Evolutionary conservation across 2,113 vertebrate genomes (phyloP).

Genomic region (Orycteropus afer): DNA sequence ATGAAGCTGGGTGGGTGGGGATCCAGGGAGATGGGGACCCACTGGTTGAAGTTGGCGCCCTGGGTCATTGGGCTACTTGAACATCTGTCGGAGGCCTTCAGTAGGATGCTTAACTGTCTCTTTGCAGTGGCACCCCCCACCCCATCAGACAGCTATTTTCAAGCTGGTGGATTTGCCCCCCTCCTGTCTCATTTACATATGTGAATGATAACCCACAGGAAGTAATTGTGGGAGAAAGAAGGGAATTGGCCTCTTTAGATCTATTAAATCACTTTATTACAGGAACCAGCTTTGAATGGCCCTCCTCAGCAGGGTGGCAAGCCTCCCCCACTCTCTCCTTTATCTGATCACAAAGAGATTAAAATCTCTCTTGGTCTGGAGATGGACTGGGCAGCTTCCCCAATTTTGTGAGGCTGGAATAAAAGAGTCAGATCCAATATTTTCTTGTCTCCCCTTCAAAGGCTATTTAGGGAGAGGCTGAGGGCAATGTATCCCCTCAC

Average conservation of each 20-base stretch:
- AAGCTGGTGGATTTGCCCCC: conserved; percentile 66
- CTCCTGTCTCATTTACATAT: conserved; percentile 86
- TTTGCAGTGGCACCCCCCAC: background rate
- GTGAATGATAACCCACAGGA: conserved; percentile 91
- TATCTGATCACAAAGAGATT: conserved; percentile 90
- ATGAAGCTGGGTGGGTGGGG: background rate
- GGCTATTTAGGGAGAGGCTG: background rate
- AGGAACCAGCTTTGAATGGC: conserved; percentile 90
- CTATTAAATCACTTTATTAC: conserved; percentile 92
- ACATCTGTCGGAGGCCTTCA: background rate
- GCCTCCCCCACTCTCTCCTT: conserved; percentile 82
- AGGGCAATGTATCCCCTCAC: background rate
- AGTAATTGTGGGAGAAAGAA: conserved; percentile 89
- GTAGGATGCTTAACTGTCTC: background rate
- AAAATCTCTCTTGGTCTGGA: conserved; percentile 85
- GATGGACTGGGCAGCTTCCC: conserved; percentile 81
- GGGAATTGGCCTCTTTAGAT: conserved; percentile 90
- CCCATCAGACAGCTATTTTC: conserved; percentile 29
- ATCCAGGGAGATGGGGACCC: background rate
- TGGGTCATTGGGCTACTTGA: background rate
- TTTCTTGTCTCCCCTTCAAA: conserved; percentile 70
- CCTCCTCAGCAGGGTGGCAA: conserved; percentile 83
- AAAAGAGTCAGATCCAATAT: conserved; percentile 73
- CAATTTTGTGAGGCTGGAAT: conserved; percentile 77
- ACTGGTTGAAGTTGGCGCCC: background rate